Conservation (phyloP, 35 echinoderm and acorn worm species). For the Strongylocentrotus purpuratus region DNA sequence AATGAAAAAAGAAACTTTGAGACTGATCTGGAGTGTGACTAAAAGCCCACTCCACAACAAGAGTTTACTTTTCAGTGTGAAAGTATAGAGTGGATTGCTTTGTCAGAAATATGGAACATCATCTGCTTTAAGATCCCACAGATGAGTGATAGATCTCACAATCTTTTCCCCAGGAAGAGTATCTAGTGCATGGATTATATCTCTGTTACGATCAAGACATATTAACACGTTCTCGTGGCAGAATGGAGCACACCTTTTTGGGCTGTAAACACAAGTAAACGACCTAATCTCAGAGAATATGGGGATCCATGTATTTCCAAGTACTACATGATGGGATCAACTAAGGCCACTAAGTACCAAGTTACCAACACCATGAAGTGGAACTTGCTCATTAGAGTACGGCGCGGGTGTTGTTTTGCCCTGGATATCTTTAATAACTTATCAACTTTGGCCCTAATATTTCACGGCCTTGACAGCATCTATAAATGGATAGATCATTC, state of each 20-base stretch:
- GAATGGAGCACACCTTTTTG: not conserved
- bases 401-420: not conserved
- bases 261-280: not conserved
- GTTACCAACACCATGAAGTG: not conserved
- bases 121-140: not conserved
- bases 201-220: not conserved
- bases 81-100: not conserved
- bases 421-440: not conserved
- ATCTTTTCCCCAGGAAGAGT: not conserved
- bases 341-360: not conserved
- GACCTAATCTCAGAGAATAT: not conserved
- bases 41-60: not conserved
- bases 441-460: not conserved
- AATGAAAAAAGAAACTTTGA: not conserved
- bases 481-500: not conserved
- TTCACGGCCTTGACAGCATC: not conserved
- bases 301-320: not conserved
- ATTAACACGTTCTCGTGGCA: not conserved
- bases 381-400: not conserved
- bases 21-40: not conserved
- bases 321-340: not conserved
- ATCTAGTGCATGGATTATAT: not conserved
- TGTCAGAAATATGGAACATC: not conserved
- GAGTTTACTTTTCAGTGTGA: slow-evolving; percentile 10
- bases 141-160: not conserved